Evolutionary conservation across 1,140 invertebrate species (phyloP), one percentile per base, ranked within the genome.

Genomic region (Leptinotarsa undecemlineata): DNA sequence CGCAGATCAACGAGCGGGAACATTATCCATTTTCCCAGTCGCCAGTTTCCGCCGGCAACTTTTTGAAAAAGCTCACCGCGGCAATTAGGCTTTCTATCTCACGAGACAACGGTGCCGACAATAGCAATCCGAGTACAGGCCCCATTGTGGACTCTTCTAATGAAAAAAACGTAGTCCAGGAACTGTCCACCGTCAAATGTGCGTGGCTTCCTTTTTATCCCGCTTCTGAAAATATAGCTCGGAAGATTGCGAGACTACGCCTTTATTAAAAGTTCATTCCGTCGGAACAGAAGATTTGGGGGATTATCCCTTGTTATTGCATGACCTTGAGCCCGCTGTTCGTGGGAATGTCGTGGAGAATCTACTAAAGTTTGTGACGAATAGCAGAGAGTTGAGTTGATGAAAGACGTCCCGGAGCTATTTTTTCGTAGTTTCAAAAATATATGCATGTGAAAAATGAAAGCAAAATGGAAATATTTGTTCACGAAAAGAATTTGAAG

Each of bases 151-250:
- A 57, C n/a, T n/a, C 14, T 57, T 57, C 51, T 57, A 19, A 15
- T 19, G 51, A 17, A 57, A 57, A 33, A 57, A 57, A 19, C n/a
- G 51, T 57, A 57, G 51, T 57, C 51, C 51, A 57, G 51, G 51
- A 57, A 57, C 51, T 17, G 51, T 57, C 51, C 51, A 57, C 14
- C n/a, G 51, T 57, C 51, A 8, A 57, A 57, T 57, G 51, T 57
- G 51, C 17, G 51, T 57, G 51, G 51, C n/a, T 57, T 57, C 51
- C 51, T 57, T 57, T 57, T 57, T 57, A 57, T 57, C 51, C 51
- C 51, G 51, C 51, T 57, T 57, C 51, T 57, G 51, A 6, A 57
- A 57, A 57, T 57, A 57, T 57, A 15, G 1, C 15, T 17, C 51
- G 51, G 15, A 57, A 0, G n/a, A 19, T 17, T 57, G 51, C 51